Percentiles rank a stretch among this genome's conserved stretches.
phyloP scores from a whole-genome alignment of 1,140 invertebrate genomes.

The Hylaeus volcanicus region DNA sequence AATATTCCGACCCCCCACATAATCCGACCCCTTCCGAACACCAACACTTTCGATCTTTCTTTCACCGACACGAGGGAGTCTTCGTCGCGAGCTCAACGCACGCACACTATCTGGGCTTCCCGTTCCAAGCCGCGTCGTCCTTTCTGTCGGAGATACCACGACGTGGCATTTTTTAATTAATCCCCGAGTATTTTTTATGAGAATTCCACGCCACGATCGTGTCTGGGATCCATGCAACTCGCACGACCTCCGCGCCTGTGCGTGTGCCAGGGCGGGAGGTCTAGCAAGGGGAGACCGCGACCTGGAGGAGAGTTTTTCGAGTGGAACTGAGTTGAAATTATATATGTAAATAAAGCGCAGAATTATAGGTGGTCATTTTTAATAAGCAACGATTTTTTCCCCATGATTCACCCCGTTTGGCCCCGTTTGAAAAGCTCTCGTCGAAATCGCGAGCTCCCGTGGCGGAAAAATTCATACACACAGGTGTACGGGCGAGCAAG shows the following conservation, averaged over 20 bases:
- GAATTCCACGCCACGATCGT: constrained; percentile 68
- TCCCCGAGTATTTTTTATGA: constrained; percentile 72
- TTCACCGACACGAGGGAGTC: constrained; percentile 3
- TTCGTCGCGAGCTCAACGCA: neutral
- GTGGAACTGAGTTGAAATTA: too few relatives aligned
- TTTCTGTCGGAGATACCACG: constrained; percentile 44
- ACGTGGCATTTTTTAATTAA: constrained; percentile 76
- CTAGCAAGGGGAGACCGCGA: neutral
- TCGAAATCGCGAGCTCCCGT: too few relatives aligned
- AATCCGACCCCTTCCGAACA: constrained; percentile 42
- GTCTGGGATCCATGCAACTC: constrained; percentile 53
- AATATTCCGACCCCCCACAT: constrained; percentile 57
- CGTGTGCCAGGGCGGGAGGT: neutral
- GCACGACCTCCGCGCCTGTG: neutral
- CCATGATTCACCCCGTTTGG: too few relatives aligned
- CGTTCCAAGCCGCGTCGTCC: constrained; percentile 20
- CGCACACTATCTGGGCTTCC: neutral
- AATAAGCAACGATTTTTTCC: too few relatives aligned
- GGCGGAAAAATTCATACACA: constrained; percentile 28
- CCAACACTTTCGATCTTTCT: constrained; percentile 29
- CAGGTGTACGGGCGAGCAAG: constrained; percentile 13
- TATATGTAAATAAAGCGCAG: too few relatives aligned
- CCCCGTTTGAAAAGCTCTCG: too few relatives aligned
- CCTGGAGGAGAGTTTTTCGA: neutral
- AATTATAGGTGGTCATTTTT: too few relatives aligned